Percentiles rank a stretch among this genome's conserved stretches.
Conservation (phyloP, 2,113 vertebrate genomes). For the Xenopus borealis region DNA sequence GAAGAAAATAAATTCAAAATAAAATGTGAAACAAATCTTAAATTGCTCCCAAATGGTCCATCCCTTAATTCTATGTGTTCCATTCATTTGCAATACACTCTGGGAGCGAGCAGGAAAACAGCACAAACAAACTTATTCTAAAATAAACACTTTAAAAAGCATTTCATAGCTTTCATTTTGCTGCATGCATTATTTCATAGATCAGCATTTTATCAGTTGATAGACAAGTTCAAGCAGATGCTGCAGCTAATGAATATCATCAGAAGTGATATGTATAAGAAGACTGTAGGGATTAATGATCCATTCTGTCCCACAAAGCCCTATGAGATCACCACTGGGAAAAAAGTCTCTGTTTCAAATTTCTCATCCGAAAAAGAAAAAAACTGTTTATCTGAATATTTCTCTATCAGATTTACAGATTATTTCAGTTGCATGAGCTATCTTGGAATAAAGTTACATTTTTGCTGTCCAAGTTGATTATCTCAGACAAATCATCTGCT, state of each 20-base stretch:
- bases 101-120: neutral
- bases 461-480: too few species aligned
- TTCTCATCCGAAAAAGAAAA: neutral
- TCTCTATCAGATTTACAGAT: too few species aligned
- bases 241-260: conserved; percentile 37
- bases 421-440: too few species aligned
- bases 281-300: conserved; percentile 45
- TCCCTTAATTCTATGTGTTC: neutral
- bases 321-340: conserved; percentile 33
- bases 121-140: neutral
- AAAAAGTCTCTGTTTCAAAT: conserved; percentile 18
- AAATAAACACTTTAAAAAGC: neutral
- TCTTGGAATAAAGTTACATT: too few species aligned
- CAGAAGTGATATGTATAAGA: conserved; percentile 46
- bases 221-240: conserved; percentile 47
- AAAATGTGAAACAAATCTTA: too few species aligned
- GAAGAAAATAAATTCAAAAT: too few species aligned
- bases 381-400: too few species aligned
- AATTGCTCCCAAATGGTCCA: neutral
- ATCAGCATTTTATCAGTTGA: conserved; percentile 47
- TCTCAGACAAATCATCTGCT: too few species aligned
- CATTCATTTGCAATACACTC: neutral
- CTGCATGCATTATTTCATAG: conserved; percentile 33
- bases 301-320: conserved; percentile 42
- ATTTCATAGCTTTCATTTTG: conserved; percentile 16